These are phyloP conservation scores for Camponotus vicinus DNA, from an alignment of 1,140 invertebrate genomes.

Conservation along the genomic window DNA sequence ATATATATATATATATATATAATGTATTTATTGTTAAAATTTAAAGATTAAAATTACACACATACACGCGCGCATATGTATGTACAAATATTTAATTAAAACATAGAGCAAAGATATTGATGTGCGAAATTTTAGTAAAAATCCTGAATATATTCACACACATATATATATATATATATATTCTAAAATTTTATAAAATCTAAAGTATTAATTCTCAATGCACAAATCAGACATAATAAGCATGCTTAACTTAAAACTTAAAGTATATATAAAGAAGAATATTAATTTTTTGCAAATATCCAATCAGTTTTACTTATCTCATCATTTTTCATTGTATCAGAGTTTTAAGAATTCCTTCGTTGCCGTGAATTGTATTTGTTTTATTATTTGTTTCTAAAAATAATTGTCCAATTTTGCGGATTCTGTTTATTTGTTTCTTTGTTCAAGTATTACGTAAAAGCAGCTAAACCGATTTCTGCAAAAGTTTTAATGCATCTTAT, in stretches of 20 bases:
- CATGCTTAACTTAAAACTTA: background rate
- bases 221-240: too few relatives aligned
- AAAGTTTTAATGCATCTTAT: constrained; percentile 2
- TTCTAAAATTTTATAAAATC: too few relatives aligned
- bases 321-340: background rate
- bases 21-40: too few relatives aligned
- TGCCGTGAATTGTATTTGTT: background rate
- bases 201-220: too few relatives aligned
- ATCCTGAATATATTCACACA: too few relatives aligned
- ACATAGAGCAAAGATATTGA: too few relatives aligned
- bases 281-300: background rate
- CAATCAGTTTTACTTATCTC: background rate
- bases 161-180: too few relatives aligned
- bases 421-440: constrained; percentile 7
- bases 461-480: background rate
- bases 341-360: background rate
- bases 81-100: background rate
- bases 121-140: too few relatives aligned
- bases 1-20: too few relatives aligned
- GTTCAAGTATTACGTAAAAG: background rate
- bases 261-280: background rate
- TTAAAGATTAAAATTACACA: too few relatives aligned
- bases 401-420: constrained; percentile 32
- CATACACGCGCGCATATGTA: too few relatives aligned
- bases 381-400: background rate